Base-by-base conservation (phyloP, 2,797 vertebrate species). In the Thalassophryne amazonica region DNA sequence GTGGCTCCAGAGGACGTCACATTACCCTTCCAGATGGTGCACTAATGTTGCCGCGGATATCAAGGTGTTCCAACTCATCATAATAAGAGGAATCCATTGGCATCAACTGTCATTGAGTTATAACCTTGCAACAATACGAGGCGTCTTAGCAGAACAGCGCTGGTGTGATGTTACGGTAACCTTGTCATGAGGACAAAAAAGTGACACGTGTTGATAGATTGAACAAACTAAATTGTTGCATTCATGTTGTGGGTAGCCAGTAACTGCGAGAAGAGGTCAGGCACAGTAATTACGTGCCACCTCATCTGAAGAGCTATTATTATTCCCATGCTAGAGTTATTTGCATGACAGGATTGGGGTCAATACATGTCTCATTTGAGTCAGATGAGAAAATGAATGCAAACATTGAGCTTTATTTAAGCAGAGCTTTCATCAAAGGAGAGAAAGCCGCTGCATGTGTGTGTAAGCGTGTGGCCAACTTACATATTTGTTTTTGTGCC, bases 21-120 rank as follows among this genome's bases (percentile, higher is more conserved):
- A 76, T 80, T 83, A 88, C 69, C 82, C 82, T 83, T 90, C 89
- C 91, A 91, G 89, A 91, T 92, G 88, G 88, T 70, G 70, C 33
- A 69, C 80, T 89, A 90, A 89, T 87, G 81, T 88, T 84, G 83
- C 80, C 69, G 73, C 58, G 67, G 77, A 80, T 85, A 89, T 85
- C 85, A 90, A 89, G 87, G 89, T 89, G 88, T 86, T 90, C 81
- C 75, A 81, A 83, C 82, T 85, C 84, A 86, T 90, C 86, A 90
- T 86, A 85, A 88, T 86, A 88, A 85, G 81, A 88, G 83, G 78
- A 71, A 87, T 81, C 81, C 66, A 72, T 79, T 59, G 68, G 63
- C 53, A 49, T 80, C 78, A 70, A 74, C 72, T 57, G 76, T 78
- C 78, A 78, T 69, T 80, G 82, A 83, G 69, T 78, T 73, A 78